A percentile compares a stretch with the other conserved stretches of the same genome.
Evolutionary conservation across 2,888 invertebrate genomes (phyloP).

Genomic region (Andrena bucephala): DNA sequence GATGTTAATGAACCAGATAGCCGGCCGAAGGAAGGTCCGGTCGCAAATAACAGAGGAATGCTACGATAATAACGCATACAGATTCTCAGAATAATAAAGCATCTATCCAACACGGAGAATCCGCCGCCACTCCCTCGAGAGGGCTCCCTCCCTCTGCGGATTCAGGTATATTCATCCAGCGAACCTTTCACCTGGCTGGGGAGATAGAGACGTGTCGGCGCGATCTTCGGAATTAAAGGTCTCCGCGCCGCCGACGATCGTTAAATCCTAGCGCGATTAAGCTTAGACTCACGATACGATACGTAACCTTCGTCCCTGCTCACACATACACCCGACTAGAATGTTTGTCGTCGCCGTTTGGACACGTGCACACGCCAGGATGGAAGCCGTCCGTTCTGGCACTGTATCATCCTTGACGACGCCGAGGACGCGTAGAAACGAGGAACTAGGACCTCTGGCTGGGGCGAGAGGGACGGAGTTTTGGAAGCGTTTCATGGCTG

Average conservation of each 20-base stretch:
- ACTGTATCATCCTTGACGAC: slow-evolving; percentile 26
- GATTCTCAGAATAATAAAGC: slow-evolving; percentile 68
- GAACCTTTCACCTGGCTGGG: slow-evolving; percentile 66
- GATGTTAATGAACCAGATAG: slow-evolving; percentile 56
- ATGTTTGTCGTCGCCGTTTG: slow-evolving; percentile 8
- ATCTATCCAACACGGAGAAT: slow-evolving; percentile 46
- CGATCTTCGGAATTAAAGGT: slow-evolving; percentile 78
- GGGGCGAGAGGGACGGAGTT: slow-evolving; percentile 33
- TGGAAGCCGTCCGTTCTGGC: slow-evolving; percentile 22
- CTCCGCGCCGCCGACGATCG: slow-evolving; percentile 72
- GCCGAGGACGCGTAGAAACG: slow-evolving; percentile 24
- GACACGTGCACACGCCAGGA: neutral
- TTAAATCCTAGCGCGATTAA: slow-evolving; percentile 77
- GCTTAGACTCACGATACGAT: slow-evolving; percentile 36
- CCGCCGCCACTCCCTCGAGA: slow-evolving; percentile 48
- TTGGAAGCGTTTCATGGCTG: slow-evolving; percentile 65
- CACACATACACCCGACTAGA: neutral
- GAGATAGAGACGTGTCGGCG: slow-evolving; percentile 74
- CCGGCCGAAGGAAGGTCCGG: slow-evolving; percentile 19
- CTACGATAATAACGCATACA: slow-evolving; percentile 35
- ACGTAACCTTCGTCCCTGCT: neutral
- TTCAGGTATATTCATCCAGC: slow-evolving; percentile 66
- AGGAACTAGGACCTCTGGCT: neutral
- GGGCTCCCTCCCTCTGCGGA: slow-evolving; percentile 48
- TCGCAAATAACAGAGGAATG: slow-evolving; percentile 56